phyloP scores from a whole-genome alignment of 2,888 invertebrate genomes.

The Metacarcinus magister region DNA sequence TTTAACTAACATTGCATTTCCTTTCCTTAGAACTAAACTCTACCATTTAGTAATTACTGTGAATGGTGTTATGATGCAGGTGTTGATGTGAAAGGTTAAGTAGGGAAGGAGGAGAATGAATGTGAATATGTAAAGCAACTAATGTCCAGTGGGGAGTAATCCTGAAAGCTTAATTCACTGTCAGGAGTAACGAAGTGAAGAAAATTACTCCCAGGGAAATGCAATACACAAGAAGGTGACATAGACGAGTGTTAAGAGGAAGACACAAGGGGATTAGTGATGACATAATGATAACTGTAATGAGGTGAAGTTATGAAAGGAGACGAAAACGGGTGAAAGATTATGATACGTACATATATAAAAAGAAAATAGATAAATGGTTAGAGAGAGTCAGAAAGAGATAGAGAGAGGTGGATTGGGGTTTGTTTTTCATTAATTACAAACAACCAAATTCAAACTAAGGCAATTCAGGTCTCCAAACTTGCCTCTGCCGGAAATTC shows the following conservation, averaged over 20 bases:
- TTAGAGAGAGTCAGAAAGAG: conserved; percentile 16
- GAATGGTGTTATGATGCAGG: too few relatives aligned
- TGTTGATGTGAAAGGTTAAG: background rate
- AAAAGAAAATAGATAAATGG: background rate
- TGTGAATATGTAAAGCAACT: background rate
- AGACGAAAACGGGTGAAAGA: background rate
- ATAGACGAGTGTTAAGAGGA: background rate
- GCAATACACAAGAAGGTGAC: too few relatives aligned
- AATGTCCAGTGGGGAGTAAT: background rate
- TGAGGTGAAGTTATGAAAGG: background rate
- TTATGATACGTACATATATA: too few relatives aligned
- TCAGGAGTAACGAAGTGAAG: too few relatives aligned
- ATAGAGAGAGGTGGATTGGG: background rate
- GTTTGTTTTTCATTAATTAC: background rate
- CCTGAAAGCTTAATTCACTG: too few relatives aligned
- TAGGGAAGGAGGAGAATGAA: background rate
- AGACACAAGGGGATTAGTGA: background rate
- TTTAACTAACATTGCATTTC: too few relatives aligned
- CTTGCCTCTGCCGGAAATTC: background rate
- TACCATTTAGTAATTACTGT: too few relatives aligned
- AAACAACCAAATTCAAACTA: background rate
- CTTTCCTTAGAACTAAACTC: too few relatives aligned
- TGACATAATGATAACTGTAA: background rate
- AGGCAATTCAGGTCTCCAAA: background rate
- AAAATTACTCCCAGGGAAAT: too few relatives aligned